Conservation (phyloP, 2,797 vertebrate species). For the Rhodeus uyekii region DNA sequence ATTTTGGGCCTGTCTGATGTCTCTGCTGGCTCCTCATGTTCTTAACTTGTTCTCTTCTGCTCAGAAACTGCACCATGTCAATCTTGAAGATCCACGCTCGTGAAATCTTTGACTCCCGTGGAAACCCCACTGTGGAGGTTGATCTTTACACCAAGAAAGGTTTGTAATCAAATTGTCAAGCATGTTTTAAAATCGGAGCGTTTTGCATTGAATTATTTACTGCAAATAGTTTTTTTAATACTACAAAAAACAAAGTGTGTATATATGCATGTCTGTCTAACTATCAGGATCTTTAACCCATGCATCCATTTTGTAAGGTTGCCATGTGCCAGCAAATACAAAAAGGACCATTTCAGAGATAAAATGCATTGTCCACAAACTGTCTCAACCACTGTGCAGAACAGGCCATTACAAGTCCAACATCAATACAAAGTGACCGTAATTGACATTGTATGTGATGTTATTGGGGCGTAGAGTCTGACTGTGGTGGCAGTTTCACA, state of each 20-base stretch:
- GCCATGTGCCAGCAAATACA: neutral
- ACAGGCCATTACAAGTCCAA: neutral
- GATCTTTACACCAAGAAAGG: constrained; percentile 94
- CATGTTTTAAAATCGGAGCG: neutral
- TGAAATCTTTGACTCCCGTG: constrained; percentile 99
- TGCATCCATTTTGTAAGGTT: neutral
- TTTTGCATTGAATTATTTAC: neutral
- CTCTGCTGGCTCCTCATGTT: neutral
- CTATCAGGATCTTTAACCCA: neutral
- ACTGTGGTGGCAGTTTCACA: constrained; percentile 13
- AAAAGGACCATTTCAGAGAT: constrained; percentile 1
- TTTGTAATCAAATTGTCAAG: constrained; percentile 60
- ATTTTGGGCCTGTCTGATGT: neutral
- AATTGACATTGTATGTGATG: constrained; percentile 2
- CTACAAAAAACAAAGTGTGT: too few relatives aligned
- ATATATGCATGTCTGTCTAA: too few relatives aligned
- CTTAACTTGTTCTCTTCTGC: constrained; percentile 10
- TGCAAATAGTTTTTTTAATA: neutral
- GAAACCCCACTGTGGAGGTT: constrained; percentile 98
- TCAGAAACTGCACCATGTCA: constrained; percentile 87
- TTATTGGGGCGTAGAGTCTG: constrained; percentile 12
- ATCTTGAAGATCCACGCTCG: constrained; percentile 89
- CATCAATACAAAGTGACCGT: constrained; percentile 9
- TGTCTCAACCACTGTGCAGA: neutral
- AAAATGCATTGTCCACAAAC: neutral